Evolutionary conservation across 2,797 vertebrate species (phyloP), one percentile per base, ranked within the genome.

Genomic region (Chlorospingus flavigularis): DNA sequence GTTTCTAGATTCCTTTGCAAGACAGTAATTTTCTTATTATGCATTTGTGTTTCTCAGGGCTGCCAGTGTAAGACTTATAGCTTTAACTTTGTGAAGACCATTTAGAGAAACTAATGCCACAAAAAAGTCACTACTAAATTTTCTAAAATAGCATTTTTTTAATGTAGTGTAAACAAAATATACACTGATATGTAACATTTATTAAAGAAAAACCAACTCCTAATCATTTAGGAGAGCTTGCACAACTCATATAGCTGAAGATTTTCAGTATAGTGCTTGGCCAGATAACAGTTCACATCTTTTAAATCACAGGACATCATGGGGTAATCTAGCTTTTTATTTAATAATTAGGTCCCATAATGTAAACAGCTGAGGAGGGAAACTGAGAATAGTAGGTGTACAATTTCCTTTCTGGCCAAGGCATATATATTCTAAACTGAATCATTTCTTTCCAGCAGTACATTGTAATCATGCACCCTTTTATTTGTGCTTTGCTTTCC

Each of bases 401-500:
- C 70, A 85, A 90, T 94, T 96, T 96, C 93, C 85, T 92, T 86
- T 94, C 77, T 94, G 82, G 53, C 61, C 11, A 61, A 51, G 39
- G 9, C 18, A 14, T 48, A 30, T 31, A 10, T 61, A 33, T 83
- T 50, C 39, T 94, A 72, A 77, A 88, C 18, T 8, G 19, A 91
- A 74, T 43, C 11, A 53, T 67, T 91, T 77, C 61, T 86, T 94
- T 90, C 50, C 53, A 90, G n/a, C 39, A 47, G 23, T 88, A 91
- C 39, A 7, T 42, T 75, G 58, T 65, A 88, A 55, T 75, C 31
- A 37, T 73, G 17, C 11, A 60, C 75, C 26, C 13, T 92, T 94
- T 91, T 85, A 87, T 85, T 86, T 87, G 30, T 45, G 21, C 35
- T 60, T 68, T 70, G 33, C 50, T 73, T 92, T 80, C 90, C 65